These are phyloP conservation scores for Eptatretus burgeri DNA, from an alignment of 2,113 vertebrate species.

Conservation along the genomic window DNA sequence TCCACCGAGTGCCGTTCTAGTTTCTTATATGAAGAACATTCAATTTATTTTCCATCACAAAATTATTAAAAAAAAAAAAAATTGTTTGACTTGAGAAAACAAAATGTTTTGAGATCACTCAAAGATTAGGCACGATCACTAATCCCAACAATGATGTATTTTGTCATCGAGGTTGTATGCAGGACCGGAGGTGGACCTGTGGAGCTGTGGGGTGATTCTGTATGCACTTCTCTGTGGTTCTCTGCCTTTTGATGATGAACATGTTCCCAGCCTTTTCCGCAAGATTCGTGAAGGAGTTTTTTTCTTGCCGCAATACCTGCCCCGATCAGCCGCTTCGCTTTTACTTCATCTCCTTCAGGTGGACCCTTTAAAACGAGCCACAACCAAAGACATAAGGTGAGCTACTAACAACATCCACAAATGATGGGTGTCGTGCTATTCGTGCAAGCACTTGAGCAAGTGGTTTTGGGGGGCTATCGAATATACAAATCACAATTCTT, in stretches of 20 bases:
- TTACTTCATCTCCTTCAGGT: slow-evolving; percentile 91
- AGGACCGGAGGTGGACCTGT: slow-evolving; percentile 91
- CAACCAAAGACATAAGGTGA: slow-evolving; percentile 84
- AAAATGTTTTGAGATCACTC: background rate
- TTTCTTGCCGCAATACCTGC: slow-evolving; percentile 83
- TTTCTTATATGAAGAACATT: background rate
- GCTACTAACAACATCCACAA: background rate
- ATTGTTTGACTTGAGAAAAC: slow-evolving; percentile 10
- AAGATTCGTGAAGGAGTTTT: slow-evolving; percentile 98
- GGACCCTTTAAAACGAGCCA: slow-evolving; percentile 93
- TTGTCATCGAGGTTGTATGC: slow-evolving; percentile 41
- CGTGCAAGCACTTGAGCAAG: no score
- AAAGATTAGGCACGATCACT: slow-evolving; percentile 4
- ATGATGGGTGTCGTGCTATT: no score
- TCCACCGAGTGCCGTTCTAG: background rate
- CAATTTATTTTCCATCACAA: background rate
- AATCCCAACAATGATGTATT: background rate
- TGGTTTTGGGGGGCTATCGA: no score
- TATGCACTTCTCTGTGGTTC: slow-evolving; percentile 84
- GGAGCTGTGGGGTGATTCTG: slow-evolving; percentile 93
- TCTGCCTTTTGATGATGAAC: slow-evolving; percentile 84
- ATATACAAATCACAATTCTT: no score
- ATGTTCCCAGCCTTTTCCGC: slow-evolving; percentile 95
- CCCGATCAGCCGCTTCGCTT: slow-evolving; percentile 51
- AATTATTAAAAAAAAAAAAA: slow-evolving; percentile 1